Conservation (phyloP, 1,140 invertebrate genomes). For the Ericerus pela region DNA sequence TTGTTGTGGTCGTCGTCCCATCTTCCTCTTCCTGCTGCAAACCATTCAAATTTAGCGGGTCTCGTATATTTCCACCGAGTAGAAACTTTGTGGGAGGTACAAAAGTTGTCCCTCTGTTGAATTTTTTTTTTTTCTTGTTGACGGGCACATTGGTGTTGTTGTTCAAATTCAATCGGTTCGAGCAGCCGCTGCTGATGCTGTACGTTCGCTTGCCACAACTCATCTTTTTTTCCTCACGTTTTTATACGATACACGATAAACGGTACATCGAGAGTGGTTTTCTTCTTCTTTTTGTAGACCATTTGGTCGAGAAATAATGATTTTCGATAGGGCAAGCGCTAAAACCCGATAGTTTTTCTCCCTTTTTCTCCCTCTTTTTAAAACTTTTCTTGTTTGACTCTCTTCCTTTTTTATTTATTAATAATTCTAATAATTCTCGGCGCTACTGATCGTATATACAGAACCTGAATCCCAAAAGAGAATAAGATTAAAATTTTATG, state of each 20-base stretch:
- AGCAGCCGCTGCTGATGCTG: neutral
- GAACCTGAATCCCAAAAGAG: too few relatives aligned
- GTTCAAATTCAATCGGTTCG: neutral
- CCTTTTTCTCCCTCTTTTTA: too few relatives aligned
- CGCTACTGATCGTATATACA: too few relatives aligned
- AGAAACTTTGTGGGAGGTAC: conserved; percentile 78
- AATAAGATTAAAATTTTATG: too few relatives aligned
- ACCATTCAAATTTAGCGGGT: conserved; percentile 87
- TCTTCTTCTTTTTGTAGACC: conserved; percentile 5
- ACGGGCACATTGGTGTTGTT: neutral
- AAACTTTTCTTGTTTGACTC: too few relatives aligned
- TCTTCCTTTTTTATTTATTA: too few relatives aligned
- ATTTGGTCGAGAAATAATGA: too few relatives aligned
- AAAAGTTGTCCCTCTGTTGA: neutral
- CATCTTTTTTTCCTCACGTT: neutral
- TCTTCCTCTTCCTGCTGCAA: conserved; percentile 61
- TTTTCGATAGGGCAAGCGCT: too few relatives aligned
- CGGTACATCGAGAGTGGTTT: neutral
- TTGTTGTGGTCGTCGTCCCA: neutral
- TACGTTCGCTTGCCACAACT: neutral
- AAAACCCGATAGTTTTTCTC: too few relatives aligned
- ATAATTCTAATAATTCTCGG: too few relatives aligned
- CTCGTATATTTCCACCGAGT: conserved; percentile 83
- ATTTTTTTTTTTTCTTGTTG: neutral
- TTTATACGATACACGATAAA: neutral